Percentiles rank a stretch among this genome's conserved stretches.
These are phyloP conservation scores for Probosciger aterrimus DNA, from an alignment of 2,113 vertebrate genomes.

Conservation along the genomic window DNA sequence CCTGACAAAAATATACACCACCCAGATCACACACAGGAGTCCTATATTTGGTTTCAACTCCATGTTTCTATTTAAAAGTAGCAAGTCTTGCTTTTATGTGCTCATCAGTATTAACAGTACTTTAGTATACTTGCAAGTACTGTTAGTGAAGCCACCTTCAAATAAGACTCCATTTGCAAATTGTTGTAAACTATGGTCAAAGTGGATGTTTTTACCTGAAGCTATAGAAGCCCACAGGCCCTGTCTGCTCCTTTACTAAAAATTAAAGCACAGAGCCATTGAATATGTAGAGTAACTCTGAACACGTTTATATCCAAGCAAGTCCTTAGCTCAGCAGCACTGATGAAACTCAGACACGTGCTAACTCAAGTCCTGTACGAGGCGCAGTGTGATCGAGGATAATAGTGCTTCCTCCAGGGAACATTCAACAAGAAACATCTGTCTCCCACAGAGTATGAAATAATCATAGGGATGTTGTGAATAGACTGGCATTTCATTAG, in stretches of 20 bases:
- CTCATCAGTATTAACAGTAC: neutral
- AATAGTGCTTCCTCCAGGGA: neutral
- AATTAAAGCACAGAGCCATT: neutral
- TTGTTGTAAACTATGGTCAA: neutral
- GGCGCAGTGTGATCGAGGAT: neutral
- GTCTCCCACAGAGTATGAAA: neutral
- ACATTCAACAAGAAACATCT: neutral
- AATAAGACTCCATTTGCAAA: neutral
- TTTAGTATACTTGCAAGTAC: neutral
- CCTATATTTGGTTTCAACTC: neutral
- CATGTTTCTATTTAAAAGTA: neutral
- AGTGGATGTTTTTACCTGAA: neutral
- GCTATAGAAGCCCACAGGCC: neutral
- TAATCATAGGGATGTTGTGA: neutral
- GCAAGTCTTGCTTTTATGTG: accelerated
- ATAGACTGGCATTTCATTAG: neutral
- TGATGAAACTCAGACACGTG: neutral
- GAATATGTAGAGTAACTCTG: neutral
- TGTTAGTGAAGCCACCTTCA: neutral
- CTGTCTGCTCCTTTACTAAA: neutral
- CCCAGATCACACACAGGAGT: neutral
- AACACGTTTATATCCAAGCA: neutral
- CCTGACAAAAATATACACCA: neutral
- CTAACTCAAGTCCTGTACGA: neutral
- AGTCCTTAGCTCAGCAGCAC: neutral